These are phyloP conservation scores for Neosilurus mollespiculum DNA, from an alignment of 2,797 vertebrate species.

Conservation along the genomic window DNA sequence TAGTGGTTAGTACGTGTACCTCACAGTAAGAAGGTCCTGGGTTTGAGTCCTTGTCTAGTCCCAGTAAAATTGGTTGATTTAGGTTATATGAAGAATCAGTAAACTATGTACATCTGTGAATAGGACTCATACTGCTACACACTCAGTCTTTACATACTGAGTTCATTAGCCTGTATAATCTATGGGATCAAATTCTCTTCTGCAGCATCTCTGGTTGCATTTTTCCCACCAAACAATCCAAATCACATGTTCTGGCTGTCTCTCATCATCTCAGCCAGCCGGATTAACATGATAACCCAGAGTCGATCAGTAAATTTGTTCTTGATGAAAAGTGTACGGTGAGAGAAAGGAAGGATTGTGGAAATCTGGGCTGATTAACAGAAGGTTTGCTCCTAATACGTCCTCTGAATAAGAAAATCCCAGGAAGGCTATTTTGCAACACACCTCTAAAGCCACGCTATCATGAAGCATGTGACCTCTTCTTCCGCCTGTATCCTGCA, in stretches of 20 bases:
- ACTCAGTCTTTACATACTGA: background rate
- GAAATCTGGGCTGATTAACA: conserved; percentile 69
- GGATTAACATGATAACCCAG: conserved; percentile 32
- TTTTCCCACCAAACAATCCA: conserved; percentile 20
- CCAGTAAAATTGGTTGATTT: background rate
- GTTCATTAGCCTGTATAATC: background rate
- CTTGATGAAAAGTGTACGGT: conserved; percentile 70
- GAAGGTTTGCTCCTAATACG: conserved; percentile 59
- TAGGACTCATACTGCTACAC: too few relatives aligned
- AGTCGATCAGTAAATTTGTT: conserved; percentile 67
- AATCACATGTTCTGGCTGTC: conserved; percentile 42
- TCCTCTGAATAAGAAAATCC: background rate
- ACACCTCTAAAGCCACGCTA: conserved; percentile 57
- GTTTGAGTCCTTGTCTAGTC: background rate
- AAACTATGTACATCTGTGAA: background rate
- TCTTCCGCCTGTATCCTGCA: conserved; percentile 61
- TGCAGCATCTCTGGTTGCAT: background rate
- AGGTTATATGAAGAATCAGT: background rate
- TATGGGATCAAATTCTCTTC: background rate
- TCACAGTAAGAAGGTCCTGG: too few relatives aligned
- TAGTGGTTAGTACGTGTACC: too few relatives aligned
- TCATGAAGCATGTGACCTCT: conserved; percentile 68
- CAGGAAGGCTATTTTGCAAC: conserved; percentile 56
- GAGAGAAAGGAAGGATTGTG: conserved; percentile 64
- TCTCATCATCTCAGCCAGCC: conserved; percentile 45